Conservation (phyloP, 2,797 vertebrate species). For the Calcarius lapponicus region DNA sequence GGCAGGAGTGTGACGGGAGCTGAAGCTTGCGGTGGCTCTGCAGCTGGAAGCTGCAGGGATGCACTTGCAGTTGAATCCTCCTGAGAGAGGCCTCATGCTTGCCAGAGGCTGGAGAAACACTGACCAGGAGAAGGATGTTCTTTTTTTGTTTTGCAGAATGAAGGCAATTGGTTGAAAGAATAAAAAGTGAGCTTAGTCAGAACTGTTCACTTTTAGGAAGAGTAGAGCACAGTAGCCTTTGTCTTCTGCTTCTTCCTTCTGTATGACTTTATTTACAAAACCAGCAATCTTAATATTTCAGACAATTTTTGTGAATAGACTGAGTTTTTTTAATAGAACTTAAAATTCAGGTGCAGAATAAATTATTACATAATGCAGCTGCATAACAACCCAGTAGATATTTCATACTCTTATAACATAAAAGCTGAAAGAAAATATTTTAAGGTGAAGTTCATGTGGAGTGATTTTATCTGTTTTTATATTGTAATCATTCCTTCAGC, state of each 20-base stretch:
- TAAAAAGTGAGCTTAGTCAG: background rate
- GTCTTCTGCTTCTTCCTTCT: background rate
- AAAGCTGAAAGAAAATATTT: background rate
- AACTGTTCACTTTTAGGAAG: background rate
- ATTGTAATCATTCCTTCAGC: background rate
- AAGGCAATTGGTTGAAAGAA: background rate
- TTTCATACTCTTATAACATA: background rate
- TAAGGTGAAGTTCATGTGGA: background rate
- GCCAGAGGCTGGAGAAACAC: background rate
- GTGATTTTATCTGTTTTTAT: background rate
- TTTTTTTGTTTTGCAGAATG: background rate
- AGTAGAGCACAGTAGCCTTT: background rate
- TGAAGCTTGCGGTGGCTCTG: background rate
- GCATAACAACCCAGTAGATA: background rate
- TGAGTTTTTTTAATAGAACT: background rate
- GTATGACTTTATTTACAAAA: background rate
- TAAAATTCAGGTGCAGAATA: background rate
- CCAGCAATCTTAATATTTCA: background rate
- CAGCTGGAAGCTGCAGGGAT: background rate
- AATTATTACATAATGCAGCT: background rate
- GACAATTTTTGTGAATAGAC: background rate
- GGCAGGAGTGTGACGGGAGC: rapidly evolving
- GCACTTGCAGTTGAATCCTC: background rate
- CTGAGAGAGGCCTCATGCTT: rapidly evolving
- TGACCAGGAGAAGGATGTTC: background rate